Percentiles rank a stretch among this genome's conserved stretches.
Conservation (phyloP, 2,113 vertebrate species). For the Gulo gulo region DNA sequence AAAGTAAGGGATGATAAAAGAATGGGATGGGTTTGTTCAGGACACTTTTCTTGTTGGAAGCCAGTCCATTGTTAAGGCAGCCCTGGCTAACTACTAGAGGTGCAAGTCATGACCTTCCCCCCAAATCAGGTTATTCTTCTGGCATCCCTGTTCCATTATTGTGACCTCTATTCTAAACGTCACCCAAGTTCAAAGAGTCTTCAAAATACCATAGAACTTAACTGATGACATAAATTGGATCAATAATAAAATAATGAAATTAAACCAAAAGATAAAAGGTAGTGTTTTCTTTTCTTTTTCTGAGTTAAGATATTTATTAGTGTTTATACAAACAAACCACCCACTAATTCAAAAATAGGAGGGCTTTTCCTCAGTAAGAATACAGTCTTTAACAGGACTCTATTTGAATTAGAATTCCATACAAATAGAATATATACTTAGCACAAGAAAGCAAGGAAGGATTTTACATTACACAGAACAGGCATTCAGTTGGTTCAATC, state of each 20-base stretch:
- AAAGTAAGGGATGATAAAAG: neutral
- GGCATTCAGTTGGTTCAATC: slow-evolving; percentile 68
- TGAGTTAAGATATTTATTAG: neutral
- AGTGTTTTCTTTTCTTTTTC: neutral
- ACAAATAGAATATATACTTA: slow-evolving; percentile 77
- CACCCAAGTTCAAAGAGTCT: neutral
- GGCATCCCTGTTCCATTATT: neutral
- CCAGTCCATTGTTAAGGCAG: neutral
- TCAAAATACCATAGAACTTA: neutral
- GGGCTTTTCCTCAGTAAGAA: neutral
- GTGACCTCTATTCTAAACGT: neutral
- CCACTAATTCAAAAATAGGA: neutral
- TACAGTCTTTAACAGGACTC: slow-evolving; percentile 57
- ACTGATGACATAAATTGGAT: neutral
- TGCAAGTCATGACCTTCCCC: neutral
- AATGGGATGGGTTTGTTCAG: neutral
- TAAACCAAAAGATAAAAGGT: neutral
- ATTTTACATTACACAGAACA: slow-evolving; percentile 66
- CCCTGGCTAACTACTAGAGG: neutral
- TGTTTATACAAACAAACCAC: neutral
- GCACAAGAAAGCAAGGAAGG: slow-evolving; percentile 71
- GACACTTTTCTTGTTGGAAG: neutral
- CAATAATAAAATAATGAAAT: neutral
- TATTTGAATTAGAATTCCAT: slow-evolving; percentile 68
- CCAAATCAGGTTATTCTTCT: neutral